These are phyloP conservation scores for Oxyura jamaicensis DNA, from an alignment of 2,113 vertebrate species.

Conservation along the genomic window DNA sequence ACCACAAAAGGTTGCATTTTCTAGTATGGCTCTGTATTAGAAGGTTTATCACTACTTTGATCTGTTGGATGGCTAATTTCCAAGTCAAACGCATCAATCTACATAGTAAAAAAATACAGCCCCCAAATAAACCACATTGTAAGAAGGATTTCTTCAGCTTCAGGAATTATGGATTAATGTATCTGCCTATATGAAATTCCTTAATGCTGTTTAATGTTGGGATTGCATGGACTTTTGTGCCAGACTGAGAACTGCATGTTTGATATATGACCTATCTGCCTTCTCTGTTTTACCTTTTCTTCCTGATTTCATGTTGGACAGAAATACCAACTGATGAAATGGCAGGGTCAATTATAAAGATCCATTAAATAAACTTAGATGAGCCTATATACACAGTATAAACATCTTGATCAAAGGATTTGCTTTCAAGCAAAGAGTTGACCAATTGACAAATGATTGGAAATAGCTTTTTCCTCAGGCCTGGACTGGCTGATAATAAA, in stretches of 20 bases:
- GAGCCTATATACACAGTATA: background rate
- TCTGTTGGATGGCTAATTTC: background rate
- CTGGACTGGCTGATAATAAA: constrained; percentile 19
- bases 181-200: background rate
- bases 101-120: background rate
- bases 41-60: background rate
- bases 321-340: background rate
- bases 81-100: background rate
- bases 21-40: background rate
- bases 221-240: background rate
- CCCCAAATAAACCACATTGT: background rate
- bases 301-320: background rate
- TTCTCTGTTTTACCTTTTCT: background rate
- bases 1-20: background rate
- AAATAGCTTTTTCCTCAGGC: constrained; percentile 42
- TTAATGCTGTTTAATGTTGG: background rate
- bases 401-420: constrained; percentile 13
- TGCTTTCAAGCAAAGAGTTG: constrained; percentile 1
- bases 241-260: background rate
- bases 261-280: background rate
- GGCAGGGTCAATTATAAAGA: background rate
- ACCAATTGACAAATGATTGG: background rate
- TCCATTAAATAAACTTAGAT: constrained; percentile 11
- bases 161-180: background rate
- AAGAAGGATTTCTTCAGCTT: constrained; percentile 10